Evolutionary conservation across 92 coral and sea anemone species (phyloP), one percentile per base, ranked within the genome.

Genomic region (Porites lobata): DNA sequence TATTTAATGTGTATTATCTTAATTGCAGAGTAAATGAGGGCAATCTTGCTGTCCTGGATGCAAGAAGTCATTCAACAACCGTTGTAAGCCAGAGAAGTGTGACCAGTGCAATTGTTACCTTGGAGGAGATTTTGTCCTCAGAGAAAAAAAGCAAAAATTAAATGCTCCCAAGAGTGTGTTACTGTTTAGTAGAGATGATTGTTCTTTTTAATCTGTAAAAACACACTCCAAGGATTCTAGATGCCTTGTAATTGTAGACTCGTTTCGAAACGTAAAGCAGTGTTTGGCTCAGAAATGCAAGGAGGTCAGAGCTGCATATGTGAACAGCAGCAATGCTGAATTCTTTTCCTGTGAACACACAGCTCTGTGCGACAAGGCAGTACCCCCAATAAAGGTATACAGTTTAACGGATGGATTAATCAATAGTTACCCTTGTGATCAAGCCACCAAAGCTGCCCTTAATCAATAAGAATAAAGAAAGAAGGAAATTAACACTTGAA

Each of bases 21-120:
- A 9, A 4, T 21, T 21, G 22, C 58, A 84, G 88, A 73, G 88
- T 84, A 47, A 73, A 17, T 24, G 88, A 17, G 88, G 81, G 6
- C 88, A 83, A 58, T 56, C 80, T 5, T 83, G 80, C 21, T 83
- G 87, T 24, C 52, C 59, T 14, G 76, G 21, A 9, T 83, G 87
- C 71, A 75, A 65, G 17, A 47, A 51, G 29, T 20, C 50, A 22
- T 56, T 69, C 29, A 69, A 69, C 38, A 82, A 82, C 77, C 47
- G 78, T 7, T 82, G 22, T 21, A 21, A 21, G 22, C 22, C 22
- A 21, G 22, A 21, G 22, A 21, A 21, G 22, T 21, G 22, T 21
- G 22, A 21, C 22, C 22, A 21, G 22, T 21, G 22, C 22, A 21
- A 21, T 21, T 21, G 22, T 21, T 21, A 21, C 22, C 22, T 21